Percentiles rank a stretch among this genome's conserved stretches.
Conservation (phyloP, 2,797 vertebrate genomes). For the Borostomias antarcticus region DNA sequence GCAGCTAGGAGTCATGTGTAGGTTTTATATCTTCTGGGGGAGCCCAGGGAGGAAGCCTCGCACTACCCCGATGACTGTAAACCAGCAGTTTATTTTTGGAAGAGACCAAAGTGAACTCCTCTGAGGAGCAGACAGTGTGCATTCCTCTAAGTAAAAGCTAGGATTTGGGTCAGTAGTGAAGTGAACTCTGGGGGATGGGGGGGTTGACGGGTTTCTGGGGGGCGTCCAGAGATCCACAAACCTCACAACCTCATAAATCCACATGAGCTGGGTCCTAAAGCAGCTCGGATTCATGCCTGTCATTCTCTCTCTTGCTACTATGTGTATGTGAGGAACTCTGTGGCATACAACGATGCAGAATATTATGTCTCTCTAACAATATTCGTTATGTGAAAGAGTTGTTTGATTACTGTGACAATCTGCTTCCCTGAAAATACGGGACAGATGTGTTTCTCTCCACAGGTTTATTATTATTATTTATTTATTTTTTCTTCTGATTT, state of each 20-base stretch:
- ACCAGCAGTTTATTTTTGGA: background rate
- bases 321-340: slow-evolving; percentile 67
- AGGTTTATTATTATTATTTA: slow-evolving; percentile 43
- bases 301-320: slow-evolving; percentile 38
- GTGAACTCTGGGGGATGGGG: slow-evolving; percentile 13
- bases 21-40: background rate
- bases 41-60: background rate
- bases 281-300: slow-evolving; percentile 80
- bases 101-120: slow-evolving; percentile 1
- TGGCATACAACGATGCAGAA: slow-evolving; percentile 64
- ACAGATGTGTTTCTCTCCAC: slow-evolving; percentile 82
- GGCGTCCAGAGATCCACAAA: slow-evolving; percentile 70
- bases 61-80: background rate
- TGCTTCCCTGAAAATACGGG: slow-evolving; percentile 81
- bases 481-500: no score
- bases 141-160: slow-evolving; percentile 50
- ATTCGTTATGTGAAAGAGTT: slow-evolving; percentile 64
- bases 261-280: slow-evolving; percentile 29
- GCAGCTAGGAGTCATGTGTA: no score
- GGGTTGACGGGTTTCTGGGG: slow-evolving; percentile 44
- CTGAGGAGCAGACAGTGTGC: slow-evolving; percentile 58
- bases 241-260: slow-evolving; percentile 77
- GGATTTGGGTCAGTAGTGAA: slow-evolving; percentile 42
- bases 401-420: slow-evolving; percentile 64
- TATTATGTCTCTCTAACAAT: slow-evolving; percentile 61